A percentile compares a stretch with the other conserved stretches of the same genome.
Evolutionary conservation across 2,888 invertebrate genomes (phyloP).

Genomic region (Thymelicus sylvestris): DNA sequence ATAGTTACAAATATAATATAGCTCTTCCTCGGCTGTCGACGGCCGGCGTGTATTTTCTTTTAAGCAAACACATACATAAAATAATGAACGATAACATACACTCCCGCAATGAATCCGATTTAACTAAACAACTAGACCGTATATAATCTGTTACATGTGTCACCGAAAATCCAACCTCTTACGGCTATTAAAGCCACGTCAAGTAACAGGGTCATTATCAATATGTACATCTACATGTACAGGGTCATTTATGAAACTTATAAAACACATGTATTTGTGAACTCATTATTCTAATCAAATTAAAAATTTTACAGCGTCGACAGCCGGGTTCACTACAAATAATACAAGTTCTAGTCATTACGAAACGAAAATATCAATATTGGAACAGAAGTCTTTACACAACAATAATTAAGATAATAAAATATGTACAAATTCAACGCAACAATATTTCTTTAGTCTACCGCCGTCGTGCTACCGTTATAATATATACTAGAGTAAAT

Average conservation of each 20-base stretch:
- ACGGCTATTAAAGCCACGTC: no score
- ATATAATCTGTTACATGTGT: no score
- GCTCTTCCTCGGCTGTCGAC: neutral
- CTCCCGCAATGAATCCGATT: no score
- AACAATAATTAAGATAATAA: constrained; percentile 66
- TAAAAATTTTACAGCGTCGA: neutral
- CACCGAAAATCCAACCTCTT: no score
- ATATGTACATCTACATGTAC: no score
- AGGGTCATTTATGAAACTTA: no score
- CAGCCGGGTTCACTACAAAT: constrained; percentile 14
- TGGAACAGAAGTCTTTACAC: constrained; percentile 74
- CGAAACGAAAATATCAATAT: constrained; percentile 51
- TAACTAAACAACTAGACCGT: no score
- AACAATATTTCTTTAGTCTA: constrained; percentile 59
- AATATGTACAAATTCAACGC: constrained; percentile 70
- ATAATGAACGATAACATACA: no score
- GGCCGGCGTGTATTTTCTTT: neutral
- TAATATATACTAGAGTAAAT: constrained; percentile 20
- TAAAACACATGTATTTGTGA: neutral
- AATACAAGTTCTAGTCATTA: constrained; percentile 39
- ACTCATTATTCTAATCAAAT: no score
- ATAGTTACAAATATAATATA: constrained; percentile 18
- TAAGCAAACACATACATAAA: no score
- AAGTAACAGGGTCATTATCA: no score
- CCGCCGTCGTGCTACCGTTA: constrained; percentile 37